Evolutionary conservation across 1,140 invertebrate genomes (phyloP).

Genomic region (Platyura marginata): DNA sequence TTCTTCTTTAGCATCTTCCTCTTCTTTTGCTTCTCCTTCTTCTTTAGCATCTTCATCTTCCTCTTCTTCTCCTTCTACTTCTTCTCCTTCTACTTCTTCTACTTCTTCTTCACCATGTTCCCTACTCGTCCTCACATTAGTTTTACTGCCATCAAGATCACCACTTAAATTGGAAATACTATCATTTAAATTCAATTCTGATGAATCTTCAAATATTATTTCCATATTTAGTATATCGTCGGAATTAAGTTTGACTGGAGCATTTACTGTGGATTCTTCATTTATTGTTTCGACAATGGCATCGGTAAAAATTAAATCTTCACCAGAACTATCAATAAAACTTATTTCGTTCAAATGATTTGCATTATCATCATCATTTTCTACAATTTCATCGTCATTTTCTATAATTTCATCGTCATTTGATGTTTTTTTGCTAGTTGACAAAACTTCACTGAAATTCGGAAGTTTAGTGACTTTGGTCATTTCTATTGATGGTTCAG

Average conservation of each 20-base stretch:
- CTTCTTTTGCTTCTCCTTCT: slow-evolving; percentile 1
- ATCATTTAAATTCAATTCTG: no score
- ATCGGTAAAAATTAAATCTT: no score
- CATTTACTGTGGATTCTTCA: background rate
- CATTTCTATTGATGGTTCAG: background rate
- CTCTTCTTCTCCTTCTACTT: background rate
- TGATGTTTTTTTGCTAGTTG: background rate
- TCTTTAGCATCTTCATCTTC: background rate
- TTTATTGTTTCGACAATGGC: no score
- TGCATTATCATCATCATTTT: background rate
- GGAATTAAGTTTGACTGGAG: background rate
- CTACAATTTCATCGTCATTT: background rate
- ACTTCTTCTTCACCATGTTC: no score
- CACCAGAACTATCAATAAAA: no score
- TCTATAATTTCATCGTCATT: background rate
- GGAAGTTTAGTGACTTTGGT: background rate
- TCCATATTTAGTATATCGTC: slow-evolving; percentile 1
- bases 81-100: background rate
- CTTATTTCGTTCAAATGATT: background rate
- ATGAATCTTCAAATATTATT: background rate
- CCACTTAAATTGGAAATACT: background rate
- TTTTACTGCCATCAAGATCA: no score
- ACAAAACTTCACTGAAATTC: background rate
- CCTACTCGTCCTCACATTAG: no score
- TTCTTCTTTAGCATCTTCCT: background rate